Conservation (phyloP, 2,113 vertebrate genomes). For the Seriola dumerili region DNA sequence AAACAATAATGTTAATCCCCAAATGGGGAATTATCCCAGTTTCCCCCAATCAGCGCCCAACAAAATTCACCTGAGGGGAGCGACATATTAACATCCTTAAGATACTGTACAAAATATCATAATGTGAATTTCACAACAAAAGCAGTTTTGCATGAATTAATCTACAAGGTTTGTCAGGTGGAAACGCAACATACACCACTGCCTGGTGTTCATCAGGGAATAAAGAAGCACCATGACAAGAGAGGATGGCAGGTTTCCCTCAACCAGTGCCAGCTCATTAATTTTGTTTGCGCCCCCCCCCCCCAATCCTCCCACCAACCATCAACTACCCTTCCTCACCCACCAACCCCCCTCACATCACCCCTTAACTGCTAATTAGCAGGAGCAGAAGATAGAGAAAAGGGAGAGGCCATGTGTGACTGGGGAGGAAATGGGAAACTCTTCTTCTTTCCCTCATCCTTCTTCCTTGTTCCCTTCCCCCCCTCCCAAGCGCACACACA, state of each 20-base stretch:
- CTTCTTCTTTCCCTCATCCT: conserved; percentile 63
- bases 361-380: conserved; percentile 85
- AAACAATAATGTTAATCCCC: neutral
- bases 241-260: conserved; percentile 83
- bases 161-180: conserved; percentile 41
- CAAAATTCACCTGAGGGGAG: conserved; percentile 24
- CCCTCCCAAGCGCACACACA: conserved; percentile 20
- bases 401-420: conserved; percentile 79
- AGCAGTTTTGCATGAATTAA: conserved; percentile 48
- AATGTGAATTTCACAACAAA: conserved; percentile 38
- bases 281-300: conserved; percentile 78
- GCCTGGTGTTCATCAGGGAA: conserved; percentile 61
- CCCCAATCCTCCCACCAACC: conserved; percentile 24
- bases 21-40: neutral
- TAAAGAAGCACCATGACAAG: conserved; percentile 79
- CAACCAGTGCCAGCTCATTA: conserved; percentile 86
- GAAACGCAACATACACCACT: conserved; percentile 41
- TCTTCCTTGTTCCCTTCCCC: conserved; percentile 46
- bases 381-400: conserved; percentile 78
- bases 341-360: conserved; percentile 65
- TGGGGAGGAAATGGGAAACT: conserved; percentile 77
- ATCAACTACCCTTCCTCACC: conserved; percentile 52
- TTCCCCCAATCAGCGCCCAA: neutral
- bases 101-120: conserved; percentile 32
- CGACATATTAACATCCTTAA: conserved; percentile 6